These are phyloP conservation scores for Andrena bicolor DNA, from an alignment of 2,888 invertebrate genomes.

Conservation along the genomic window DNA sequence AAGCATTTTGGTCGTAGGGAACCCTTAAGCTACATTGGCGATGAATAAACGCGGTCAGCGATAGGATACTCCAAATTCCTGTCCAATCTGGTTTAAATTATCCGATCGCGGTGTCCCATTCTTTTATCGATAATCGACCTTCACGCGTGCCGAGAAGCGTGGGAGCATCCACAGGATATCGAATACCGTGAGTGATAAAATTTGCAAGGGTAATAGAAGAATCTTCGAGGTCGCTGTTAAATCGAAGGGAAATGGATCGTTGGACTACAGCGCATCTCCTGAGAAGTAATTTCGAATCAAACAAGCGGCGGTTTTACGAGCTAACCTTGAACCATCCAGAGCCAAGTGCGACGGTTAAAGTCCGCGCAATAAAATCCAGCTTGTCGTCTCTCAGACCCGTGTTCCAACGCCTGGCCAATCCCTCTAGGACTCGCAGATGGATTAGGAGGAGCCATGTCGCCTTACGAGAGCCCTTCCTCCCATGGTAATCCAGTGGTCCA, in stretches of 20 bases:
- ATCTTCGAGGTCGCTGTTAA: too few relatives aligned
- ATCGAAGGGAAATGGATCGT: neutral
- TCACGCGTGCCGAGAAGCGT: too few relatives aligned
- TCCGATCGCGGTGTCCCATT: too few relatives aligned
- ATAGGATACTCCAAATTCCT: neutral
- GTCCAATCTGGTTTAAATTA: too few relatives aligned
- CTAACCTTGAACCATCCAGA: slow-evolving; percentile 49
- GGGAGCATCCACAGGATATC: too few relatives aligned
- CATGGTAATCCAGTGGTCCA: slow-evolving; percentile 48
- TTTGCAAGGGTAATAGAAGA: too few relatives aligned
- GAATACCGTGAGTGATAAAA: too few relatives aligned
- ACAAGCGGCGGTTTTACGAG: slow-evolving; percentile 40
- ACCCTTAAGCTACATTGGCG: neutral
- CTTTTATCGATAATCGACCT: too few relatives aligned
- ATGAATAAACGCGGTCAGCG: neutral
- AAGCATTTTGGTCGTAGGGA: neutral
- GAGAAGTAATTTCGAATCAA: slow-evolving; percentile 33
- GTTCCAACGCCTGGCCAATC: neutral
- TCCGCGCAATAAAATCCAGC: slow-evolving; percentile 18
- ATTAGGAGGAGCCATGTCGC: slow-evolving; percentile 2
- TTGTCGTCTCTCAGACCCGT: slow-evolving; percentile 22
- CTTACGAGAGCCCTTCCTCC: slow-evolving; percentile 1
- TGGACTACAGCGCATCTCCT: slow-evolving; percentile 1
- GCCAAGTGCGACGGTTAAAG: slow-evolving; percentile 39
- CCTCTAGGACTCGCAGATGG: slow-evolving; percentile 6